Evolutionary conservation across 1,140 invertebrate species (phyloP).

Genomic region (Hesperophylax magnus): DNA sequence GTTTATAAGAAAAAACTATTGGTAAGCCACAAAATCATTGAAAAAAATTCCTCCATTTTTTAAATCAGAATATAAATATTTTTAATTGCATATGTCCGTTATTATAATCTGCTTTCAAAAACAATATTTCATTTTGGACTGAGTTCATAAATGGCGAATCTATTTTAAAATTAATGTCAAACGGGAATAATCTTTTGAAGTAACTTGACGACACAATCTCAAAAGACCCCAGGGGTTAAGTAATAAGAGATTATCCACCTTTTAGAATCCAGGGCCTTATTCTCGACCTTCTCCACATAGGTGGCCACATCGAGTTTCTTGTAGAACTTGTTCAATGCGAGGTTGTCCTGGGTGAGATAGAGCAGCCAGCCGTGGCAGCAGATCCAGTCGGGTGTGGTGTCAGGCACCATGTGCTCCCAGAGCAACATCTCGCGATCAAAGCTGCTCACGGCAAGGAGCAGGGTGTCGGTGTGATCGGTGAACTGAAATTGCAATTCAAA

Average conservation of each 20-base stretch:
- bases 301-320: conserved; percentile 49
- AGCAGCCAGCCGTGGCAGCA: conserved; percentile 54
- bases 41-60: too few relatives aligned
- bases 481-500: conserved; percentile 39
- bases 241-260: conserved; percentile 20
- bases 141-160: too few relatives aligned
- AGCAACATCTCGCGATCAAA: conserved; percentile 48
- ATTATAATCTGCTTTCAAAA: too few relatives aligned
- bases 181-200: too few relatives aligned
- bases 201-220: too few relatives aligned
- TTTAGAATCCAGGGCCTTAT: conserved; percentile 43
- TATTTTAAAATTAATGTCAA: too few relatives aligned
- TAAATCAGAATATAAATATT: too few relatives aligned
- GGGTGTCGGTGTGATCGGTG: conserved; percentile 41
- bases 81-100: too few relatives aligned
- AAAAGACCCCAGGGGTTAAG: too few relatives aligned
- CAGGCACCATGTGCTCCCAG: conserved; percentile 47
- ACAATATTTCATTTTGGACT: too few relatives aligned
- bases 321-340: conserved; percentile 40
- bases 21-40: too few relatives aligned
- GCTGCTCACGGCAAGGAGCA: conserved; percentile 34
- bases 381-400: conserved; percentile 47
- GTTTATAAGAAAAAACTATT: too few relatives aligned
- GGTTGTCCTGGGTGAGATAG: conserved; percentile 42
- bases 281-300: conserved; percentile 43